Evolutionary conservation across 2,113 vertebrate genomes (phyloP), one percentile per base, ranked within the genome.

Genomic region (Gymnarchus niloticus): DNA sequence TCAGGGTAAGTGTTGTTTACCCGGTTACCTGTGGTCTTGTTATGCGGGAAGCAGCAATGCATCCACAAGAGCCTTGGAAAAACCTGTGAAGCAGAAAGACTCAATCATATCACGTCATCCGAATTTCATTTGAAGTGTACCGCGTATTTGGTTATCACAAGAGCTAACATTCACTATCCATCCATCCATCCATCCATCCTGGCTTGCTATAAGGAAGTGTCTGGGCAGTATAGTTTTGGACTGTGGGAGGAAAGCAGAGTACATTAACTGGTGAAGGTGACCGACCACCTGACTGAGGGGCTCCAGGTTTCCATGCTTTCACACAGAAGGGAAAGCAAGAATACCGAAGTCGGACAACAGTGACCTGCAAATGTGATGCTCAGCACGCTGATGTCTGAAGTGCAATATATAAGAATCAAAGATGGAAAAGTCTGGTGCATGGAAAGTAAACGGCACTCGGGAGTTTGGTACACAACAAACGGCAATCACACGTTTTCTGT

Each of bases 1-100:
- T 73, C 25, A 6, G 7, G 44, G 21, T 21, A 19, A 19, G 76
- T 57, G 28, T 17, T 41, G 73, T 6, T 2, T 37, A 59, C 17
- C 82, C 3, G 19, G 54, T 83, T 83, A 83, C 82, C 82, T 83
- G 52, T 83, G 82, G 57, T 83, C 82, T 37, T 59, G 37, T 59
- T 37, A 83, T 33, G 19, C 28, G 44, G 23, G 82, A 57, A 23
- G 54, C 82, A 83, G 37, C 82, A 83, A 46, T 59, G 33, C 41
- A 9, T 59, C 82, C 82, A 83, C 56, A 83, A 44, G 54, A 83
- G 3, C 52, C 56, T 83, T 83, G 82, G 37, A 28, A 56, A 83
- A 25, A 59, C 56, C 82, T 83, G 82, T 9, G 19, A 37, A 46
- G 44, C 19, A 44, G 19, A 83, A 25, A 57, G 21, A 21, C 23